A percentile compares a stretch with the other conserved stretches of the same genome.
Conservation (phyloP, 2,888 invertebrate genomes). For the Thymelicus acteon region DNA sequence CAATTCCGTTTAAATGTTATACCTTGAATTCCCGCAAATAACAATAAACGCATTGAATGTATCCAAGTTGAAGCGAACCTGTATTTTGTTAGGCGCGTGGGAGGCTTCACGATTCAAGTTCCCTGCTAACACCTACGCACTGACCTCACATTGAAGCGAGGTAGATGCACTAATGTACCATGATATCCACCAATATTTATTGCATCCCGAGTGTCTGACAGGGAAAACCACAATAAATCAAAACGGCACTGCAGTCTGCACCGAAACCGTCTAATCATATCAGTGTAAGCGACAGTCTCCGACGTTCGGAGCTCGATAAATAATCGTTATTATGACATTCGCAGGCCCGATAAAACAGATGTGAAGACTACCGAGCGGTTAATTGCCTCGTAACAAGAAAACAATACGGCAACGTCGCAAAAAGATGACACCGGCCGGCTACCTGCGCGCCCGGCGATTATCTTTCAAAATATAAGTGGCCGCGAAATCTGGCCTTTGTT, state of each 20-base stretch:
- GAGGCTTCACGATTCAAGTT: slow-evolving; percentile 68
- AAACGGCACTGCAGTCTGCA: not conserved
- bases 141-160: slow-evolving; percentile 67
- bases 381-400: slow-evolving; percentile 48
- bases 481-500: slow-evolving; percentile 65
- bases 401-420: slow-evolving; percentile 50
- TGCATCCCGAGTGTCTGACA: slow-evolving; percentile 12
- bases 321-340: slow-evolving; percentile 39
- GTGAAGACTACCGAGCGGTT: slow-evolving; percentile 41
- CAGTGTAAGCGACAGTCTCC: slow-evolving; percentile 17
- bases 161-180: slow-evolving; percentile 48
- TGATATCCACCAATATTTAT: slow-evolving; percentile 33
- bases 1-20: slow-evolving; percentile 27
- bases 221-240: slow-evolving; percentile 29
- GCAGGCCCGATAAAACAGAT: slow-evolving; percentile 31
- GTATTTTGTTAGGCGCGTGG: slow-evolving; percentile 61
- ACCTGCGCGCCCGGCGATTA: slow-evolving; percentile 61
- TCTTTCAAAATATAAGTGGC: slow-evolving; percentile 69
- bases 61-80: slow-evolving; percentile 62
- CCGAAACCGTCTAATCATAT: slow-evolving; percentile 15
- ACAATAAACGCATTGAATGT: slow-evolving; percentile 42
- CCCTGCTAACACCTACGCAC: slow-evolving; percentile 62
- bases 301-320: slow-evolving; percentile 35
- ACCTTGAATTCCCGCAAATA: slow-evolving; percentile 32
- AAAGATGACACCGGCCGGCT: slow-evolving; percentile 65